These are phyloP conservation scores for Aeoliscus strigatus DNA, from an alignment of 2,797 vertebrate species.

Conservation along the genomic window DNA sequence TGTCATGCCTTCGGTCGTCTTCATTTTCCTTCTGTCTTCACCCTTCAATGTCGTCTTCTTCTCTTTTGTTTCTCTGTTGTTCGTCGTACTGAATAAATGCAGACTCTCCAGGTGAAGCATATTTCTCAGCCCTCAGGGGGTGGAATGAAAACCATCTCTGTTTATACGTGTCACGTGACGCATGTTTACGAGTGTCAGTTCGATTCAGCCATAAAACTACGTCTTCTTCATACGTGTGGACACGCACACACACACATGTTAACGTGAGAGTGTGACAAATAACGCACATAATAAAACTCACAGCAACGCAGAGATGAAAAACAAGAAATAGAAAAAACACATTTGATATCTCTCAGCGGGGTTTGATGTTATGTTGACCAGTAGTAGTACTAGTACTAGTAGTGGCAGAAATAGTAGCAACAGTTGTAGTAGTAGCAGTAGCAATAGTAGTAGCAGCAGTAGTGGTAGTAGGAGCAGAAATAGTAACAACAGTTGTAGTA, in stretches of 20 bases:
- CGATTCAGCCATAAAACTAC: conserved; percentile 50
- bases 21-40: not conserved
- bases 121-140: conserved; percentile 36
- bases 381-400: no score
- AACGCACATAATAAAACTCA: conserved; percentile 2
- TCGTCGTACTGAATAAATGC: conserved; percentile 7
- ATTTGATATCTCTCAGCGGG: not conserved
- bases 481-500: no score
- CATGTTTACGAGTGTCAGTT: conserved; percentile 50
- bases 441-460: no score
- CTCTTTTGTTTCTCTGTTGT: conserved; percentile 2
- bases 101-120: conserved; percentile 13
- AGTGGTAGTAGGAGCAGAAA: no score
- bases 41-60: not conserved
- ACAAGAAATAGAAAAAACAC: not conserved
- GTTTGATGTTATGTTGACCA: no score
- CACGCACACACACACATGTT: conserved; percentile 9
- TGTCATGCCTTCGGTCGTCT: not conserved
- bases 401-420: no score
- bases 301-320: conserved; percentile 5
- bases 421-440: no score
- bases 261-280: conserved; percentile 7
- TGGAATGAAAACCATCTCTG: conserved; percentile 40
- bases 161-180: conserved; percentile 58
- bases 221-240: conserved; percentile 30